Evolutionary conservation across 2,113 vertebrate species (phyloP), one percentile per base, ranked within the genome.

Genomic region (Gadus chalcogrammus): DNA sequence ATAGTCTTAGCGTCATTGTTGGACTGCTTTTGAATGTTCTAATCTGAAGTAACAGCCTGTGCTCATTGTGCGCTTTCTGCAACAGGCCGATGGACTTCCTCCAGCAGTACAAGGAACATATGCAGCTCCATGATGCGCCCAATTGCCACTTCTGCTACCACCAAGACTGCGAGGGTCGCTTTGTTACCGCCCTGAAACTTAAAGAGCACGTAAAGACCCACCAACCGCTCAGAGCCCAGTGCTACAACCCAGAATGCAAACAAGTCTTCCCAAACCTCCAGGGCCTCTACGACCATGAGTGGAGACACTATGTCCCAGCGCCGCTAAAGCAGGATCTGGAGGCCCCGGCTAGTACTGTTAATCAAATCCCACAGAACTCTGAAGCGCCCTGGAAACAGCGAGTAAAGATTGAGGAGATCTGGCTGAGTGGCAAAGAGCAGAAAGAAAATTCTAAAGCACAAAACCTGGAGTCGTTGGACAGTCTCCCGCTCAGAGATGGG

Each of bases 121-220:
- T 98, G 79, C 94, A 93, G 72, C 92, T 92, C 76, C 97, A 99
- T 0, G 82, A 89, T 63, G 89, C 92, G 79, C 89, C 93, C 79
- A 94, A 95, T 63, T 94, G 92, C 64, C 92, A 95, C 78, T 94
- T 95, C 68, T 99, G 97, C 89, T 93, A 93, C 91, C 96, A 99
- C 73, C 88, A 91, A 62, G 93, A 93, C 70, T 99, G 97, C 84
- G 88, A 89, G 68, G 89, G 92, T 79, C 93, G 93, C 35, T 99
- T 96, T 90, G 89, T 91, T 20, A 90, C 94, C 1, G 91, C 87
- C 5, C 76, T 91, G 31, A 95, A 96, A 63, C 86, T 97, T 68
- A 88, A 90, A n/a, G 93, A 94, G 20, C 97, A 99, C 38, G 85
- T 91, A 56, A 56, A 0, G 7, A 92, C 84, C 79, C 97, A 99